Evolutionary conservation across 2,797 vertebrate genomes (phyloP), one percentile per base, ranked within the genome.

Genomic region (Lophius americanus): DNA sequence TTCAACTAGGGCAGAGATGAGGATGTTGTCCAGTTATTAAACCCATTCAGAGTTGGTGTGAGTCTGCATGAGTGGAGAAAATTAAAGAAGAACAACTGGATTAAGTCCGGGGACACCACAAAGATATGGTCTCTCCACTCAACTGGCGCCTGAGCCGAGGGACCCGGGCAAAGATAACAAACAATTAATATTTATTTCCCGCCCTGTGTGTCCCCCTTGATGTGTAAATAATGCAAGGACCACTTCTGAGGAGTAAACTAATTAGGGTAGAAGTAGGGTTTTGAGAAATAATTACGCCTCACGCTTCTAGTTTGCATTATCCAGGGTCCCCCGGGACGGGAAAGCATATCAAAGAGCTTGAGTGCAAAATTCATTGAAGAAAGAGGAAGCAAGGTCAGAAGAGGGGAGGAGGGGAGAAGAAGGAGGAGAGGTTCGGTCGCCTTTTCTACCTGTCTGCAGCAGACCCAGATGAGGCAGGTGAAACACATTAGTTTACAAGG

Each of bases 161-260:
- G 90, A 90, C 70, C 37, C 38, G 73, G 80, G 76, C 84, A 69
- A 75, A 93, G 88, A 91, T 90, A 92, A 92, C 91, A 93, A 92
- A 88, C 82, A 79, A 91, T 92, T 89, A 94, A 93, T 94, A 94
- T 94, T 94, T 88, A 93, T 92, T 64, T 84, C 72, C 61, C 66
- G 51, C 78, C 85, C 85, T 33, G 75, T 65, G 73, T 79, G 86
- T 89, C 82, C 74, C 23, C 85, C 92, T 92, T 93, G 92, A 93
- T 91, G 90, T 94, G 92, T 92, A 93, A 95, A 95, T 94, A 92
- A 91, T 89, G 87, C 91, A 87, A 66, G 75, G 83, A 86, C 85
- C 88, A 89, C 87, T 92, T 90, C 85, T 85, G 75, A 85, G 75
- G 79, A 88, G 84, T 55, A 73, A 82, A 69, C 87, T 93, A 93